A percentile compares a stretch with the other conserved stretches of the same genome.
phyloP scores from a whole-genome alignment of 2,113 vertebrate species.

The Tapirus terrestris region DNA sequence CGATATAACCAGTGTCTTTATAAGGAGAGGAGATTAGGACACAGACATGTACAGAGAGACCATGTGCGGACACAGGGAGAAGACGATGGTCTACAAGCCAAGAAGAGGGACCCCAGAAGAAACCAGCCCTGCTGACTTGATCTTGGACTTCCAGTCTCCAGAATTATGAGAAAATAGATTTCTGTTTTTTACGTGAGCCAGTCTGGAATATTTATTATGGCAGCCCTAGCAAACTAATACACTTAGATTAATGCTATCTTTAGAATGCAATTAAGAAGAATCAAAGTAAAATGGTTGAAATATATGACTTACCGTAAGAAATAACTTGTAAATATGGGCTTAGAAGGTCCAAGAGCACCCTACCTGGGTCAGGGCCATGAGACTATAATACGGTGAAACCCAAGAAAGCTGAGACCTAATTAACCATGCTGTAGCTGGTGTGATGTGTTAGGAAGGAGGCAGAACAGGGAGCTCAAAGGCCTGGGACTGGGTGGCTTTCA shows the following conservation, averaged over 20 bases:
- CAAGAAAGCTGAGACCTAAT: background rate
- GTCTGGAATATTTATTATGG: background rate
- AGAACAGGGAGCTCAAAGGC: no score
- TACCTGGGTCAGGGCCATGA: background rate
- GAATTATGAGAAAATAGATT: background rate
- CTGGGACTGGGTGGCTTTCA: background rate
- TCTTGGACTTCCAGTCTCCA: background rate
- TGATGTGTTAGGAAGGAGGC: background rate
- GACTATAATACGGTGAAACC: background rate
- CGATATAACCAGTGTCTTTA: background rate
- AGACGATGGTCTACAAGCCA: background rate
- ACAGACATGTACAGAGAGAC: background rate
- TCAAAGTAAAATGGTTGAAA: background rate
- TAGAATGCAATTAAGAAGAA: background rate
- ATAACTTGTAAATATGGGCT: background rate
- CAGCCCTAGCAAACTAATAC: background rate
- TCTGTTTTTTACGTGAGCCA: no score
- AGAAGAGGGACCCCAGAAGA: background rate
- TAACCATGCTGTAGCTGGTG: background rate
- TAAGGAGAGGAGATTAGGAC: background rate
- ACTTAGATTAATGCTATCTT: background rate
- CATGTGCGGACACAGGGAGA: background rate
- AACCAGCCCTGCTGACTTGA: background rate
- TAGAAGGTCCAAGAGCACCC: background rate
- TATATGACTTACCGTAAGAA: background rate